Evolutionary conservation across 1,140 invertebrate species (phyloP).

Genomic region (Euglossa dilemma): DNA sequence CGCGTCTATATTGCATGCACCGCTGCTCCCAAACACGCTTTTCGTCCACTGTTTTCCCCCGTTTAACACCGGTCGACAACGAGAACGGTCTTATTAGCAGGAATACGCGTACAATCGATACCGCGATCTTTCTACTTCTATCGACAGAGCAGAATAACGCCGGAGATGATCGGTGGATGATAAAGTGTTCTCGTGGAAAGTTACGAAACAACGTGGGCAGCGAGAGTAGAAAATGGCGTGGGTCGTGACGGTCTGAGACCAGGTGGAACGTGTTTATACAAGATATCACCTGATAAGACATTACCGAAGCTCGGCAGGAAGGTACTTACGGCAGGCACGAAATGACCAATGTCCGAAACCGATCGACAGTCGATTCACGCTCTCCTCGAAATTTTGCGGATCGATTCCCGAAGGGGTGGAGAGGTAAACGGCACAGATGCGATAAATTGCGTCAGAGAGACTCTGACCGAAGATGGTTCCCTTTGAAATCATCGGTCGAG

Average conservation of each 20-base stretch:
- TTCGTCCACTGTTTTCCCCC: not conserved
- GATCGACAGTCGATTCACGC: not conserved
- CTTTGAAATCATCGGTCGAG: not conserved
- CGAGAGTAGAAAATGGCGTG: conserved; percentile 66
- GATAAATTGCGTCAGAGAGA: not conserved
- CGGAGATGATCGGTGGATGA: conserved; percentile 46
- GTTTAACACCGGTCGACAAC: not conserved
- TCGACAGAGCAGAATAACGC: conserved; percentile 35
- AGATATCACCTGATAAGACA: conserved; percentile 67
- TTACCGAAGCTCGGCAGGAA: conserved; percentile 43
- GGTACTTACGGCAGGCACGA: conserved; percentile 10
- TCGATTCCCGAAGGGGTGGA: not conserved
- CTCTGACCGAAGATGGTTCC: not conserved
- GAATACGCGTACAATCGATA: not conserved
- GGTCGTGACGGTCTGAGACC: conserved; percentile 60
- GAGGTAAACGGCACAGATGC: not conserved
- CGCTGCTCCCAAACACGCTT: not conserved
- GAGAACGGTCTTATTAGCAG: not conserved
- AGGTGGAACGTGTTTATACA: conserved; percentile 71
- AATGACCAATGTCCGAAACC: conserved; percentile 52
- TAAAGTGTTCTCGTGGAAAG: conserved; percentile 64
- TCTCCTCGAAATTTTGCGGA: not conserved
- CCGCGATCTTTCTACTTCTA: conserved; percentile 15
- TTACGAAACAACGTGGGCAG: conserved; percentile 68
- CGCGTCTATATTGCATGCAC: not conserved